Percentiles rank a stretch among this genome's conserved stretches.
Evolutionary conservation across 2,888 invertebrate genomes (phyloP).

Genomic region (Dascillus cervinus): DNA sequence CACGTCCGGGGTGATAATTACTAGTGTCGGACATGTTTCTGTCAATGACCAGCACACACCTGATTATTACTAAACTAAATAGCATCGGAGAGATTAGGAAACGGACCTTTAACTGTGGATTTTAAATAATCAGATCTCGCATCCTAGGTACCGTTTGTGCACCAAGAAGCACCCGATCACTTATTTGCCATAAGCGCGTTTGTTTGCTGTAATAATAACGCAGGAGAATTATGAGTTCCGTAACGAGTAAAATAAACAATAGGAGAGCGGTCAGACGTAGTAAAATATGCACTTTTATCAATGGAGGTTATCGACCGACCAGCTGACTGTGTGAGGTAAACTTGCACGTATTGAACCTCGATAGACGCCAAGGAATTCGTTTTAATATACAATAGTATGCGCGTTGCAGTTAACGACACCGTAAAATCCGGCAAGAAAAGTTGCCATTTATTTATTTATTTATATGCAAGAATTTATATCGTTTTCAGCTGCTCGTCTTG

Average conservation of each 20-base stretch:
- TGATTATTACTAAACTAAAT: conserved; percentile 30
- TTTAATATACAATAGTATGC: too few species aligned
- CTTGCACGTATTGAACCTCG: conserved; percentile 13
- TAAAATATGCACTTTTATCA: conserved; percentile 13
- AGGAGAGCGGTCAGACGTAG: neutral
- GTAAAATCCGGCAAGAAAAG: too few species aligned
- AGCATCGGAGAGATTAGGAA: conserved; percentile 16
- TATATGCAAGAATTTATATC: too few species aligned
- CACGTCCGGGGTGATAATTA: conserved; percentile 36
- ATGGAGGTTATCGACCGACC: conserved; percentile 18
- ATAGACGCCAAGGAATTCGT: conserved; percentile 16
- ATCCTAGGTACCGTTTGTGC: conserved; percentile 1
- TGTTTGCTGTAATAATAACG: too few species aligned
- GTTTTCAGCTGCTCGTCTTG: too few species aligned
- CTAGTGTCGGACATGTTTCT: conserved; percentile 26
- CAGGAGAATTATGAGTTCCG: too few species aligned
- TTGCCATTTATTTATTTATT: too few species aligned
- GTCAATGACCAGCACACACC: conserved; percentile 29
- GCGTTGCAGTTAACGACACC: too few species aligned
- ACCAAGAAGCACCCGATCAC: too few species aligned
- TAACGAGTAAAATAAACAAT: neutral
- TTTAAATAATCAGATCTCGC: conserved; percentile 23
- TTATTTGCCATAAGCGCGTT: too few species aligned
- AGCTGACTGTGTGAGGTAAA: conserved; percentile 18
- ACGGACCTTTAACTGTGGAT: conserved; percentile 22